Evolutionary conservation across 2,797 vertebrate species (phyloP), one percentile per base, ranked within the genome.

Genomic region (Sebastes aleutianus): DNA sequence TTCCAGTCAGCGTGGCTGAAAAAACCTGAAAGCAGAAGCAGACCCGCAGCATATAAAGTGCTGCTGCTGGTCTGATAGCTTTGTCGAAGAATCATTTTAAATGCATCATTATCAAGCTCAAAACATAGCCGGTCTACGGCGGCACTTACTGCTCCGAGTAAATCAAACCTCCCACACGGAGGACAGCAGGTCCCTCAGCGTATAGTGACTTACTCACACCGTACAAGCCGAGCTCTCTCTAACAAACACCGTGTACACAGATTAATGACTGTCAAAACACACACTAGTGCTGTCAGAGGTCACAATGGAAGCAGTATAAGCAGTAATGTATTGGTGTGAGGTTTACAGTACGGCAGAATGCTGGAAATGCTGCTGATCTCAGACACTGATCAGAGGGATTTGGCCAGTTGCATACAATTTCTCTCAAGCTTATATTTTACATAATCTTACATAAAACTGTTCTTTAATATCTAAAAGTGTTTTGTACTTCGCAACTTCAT

Each of bases 31-130:
- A 70, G 27, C 47, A 54, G 56, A 14, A 43, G 50, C 79, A 24
- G 59, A 65, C 62, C 50, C 8, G 11, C 57, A 65, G 74, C 50
- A 74, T 14, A 54, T 54, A 26, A 76, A 70, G 36, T 39, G 58
- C 80, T 74, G 64, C 71, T 74, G 77, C 29, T 34, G 64, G 9
- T 85, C 76, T 74, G 75, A 83, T 50, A 70, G 80, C 70, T 80
- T 64, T 65, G 64, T 73, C 39, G 67, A 85, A 59, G 71, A 83
- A 75, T 81, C 47, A 73, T 73, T 72, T 27, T 74, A 66, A 85
- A 83, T 79, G 78, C 77, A 57, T 89, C 74, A 81, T 89, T 81
- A 86, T 83, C 56, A 56, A 78, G 70, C 70, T 83, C 24, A 39
- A 70, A 85, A 83, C 76, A 88, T n/a, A 78, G 62, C 62, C 68